Evolutionary conservation across 2,888 invertebrate genomes (phyloP), one percentile per base, ranked within the genome.

Genomic region (Synanthedon tipuliformis): DNA sequence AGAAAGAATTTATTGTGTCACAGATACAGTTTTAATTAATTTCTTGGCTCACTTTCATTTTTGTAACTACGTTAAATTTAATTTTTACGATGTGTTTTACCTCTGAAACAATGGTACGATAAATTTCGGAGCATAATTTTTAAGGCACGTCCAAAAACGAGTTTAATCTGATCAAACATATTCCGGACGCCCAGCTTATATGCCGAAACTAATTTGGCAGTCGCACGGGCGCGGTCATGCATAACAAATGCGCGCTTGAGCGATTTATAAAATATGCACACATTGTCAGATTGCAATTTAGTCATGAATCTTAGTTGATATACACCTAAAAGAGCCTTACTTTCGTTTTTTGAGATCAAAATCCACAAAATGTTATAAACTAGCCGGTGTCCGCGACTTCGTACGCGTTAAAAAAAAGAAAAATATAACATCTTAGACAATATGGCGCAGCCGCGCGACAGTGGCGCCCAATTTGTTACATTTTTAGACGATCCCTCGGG

Each of bases 181-280:
- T 60, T 55, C 55, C 53, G 11, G 23, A 51, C 56, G 40, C 51
- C 57, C 57, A 55, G 58, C 61, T 58, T 60, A 61, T 61, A 63
- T 57, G 63, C 63, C 62, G 59, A 70, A 75, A 74, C 75, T 80
- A 77, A 78, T 80, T 76, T 71, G 66, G 67, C 68, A 64, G 62
- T 57, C 60, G 62, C 66, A 63, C 56, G 59, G 60, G 62, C 62
- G 63, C 65, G 57, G 61, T 65, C 69, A 75, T 81, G 78, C 78
- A 82, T 81, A 78, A 70, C 73, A 73, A 69, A 82, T 75, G 67
- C 61, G 58, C 54, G 68, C 63, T 63, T 74, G 75, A 81, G 65
- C 74, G 74, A 71, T 76, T 68, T 70, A 81, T 83, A 75, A 81
- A 82, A 81, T 81, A 82, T 82, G 75, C 75, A 82, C 66, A 68